Evolutionary conservation across 2,888 invertebrate genomes (phyloP), one percentile per base, ranked within the genome.

Genomic region (Steromphala cineraria): DNA sequence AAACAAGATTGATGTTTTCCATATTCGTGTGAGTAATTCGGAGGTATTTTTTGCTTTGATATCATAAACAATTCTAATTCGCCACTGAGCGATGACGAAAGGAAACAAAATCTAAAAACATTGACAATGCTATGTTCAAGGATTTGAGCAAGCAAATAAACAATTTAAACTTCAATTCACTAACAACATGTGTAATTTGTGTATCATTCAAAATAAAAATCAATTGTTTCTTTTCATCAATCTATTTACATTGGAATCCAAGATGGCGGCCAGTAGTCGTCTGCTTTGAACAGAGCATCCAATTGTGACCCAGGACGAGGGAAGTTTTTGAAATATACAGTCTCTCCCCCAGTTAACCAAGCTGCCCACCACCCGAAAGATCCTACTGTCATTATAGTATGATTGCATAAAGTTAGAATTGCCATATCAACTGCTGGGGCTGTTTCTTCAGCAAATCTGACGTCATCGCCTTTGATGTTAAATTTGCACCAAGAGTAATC

Each of bases 381-480:
- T 3, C 90, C 90, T 17, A 85, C 78, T 2, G 89, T 87, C 4
- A 90, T 84, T 24, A 95, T 94, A 21, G 94, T 93, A 88, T 95
- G 94, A 62, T 85, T 85, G 53, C 84, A 80, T 36, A 79, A 31
- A 10, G 82, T 74, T 52, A 86, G 28, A 31, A 85, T 78, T 1
- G 85, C 85, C 53, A 85, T 74, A 62, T 85, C 85, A 13, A 80
- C 55, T 31, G 53, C 80, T 1, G 78, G 82, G 36, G 53, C 21
- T 75, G 17, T n/a, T 46, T 46, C 10, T 10, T 46, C 13, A 46
- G 80, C 24, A 28, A 81, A 53, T 24, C 17, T 24, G 17, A 78
- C 78, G 31, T 78, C 67, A n/a, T 78, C 67, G 10, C 79, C 52
- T 21, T 83, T 81, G 17, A 46, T 13, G 40, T 80, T 40, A 15